Evolutionary conservation across 2,797 vertebrate species (phyloP).

Genomic region (Vultur gryphus): DNA sequence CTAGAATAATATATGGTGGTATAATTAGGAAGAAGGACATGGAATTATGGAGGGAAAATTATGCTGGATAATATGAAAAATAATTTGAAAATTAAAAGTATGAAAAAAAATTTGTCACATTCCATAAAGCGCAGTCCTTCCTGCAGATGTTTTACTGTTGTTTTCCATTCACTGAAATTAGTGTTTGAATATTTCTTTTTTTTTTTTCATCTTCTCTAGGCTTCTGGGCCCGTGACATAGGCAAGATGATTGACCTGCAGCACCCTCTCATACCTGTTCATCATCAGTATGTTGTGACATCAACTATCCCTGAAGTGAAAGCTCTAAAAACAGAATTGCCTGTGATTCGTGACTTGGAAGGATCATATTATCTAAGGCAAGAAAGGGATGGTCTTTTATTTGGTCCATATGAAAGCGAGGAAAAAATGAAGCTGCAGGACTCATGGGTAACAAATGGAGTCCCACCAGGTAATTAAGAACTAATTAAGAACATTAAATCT

Average conservation of each 20-base stretch:
- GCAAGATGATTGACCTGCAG: conserved; percentile 87
- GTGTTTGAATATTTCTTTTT: not conserved
- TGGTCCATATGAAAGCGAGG: conserved; percentile 91
- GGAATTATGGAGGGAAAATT: not conserved
- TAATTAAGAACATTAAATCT: conserved; percentile 41
- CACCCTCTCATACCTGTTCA: conserved; percentile 96
- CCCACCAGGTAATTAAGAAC: conserved; percentile 83
- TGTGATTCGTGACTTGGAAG: conserved; percentile 93
- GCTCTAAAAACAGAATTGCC: conserved; percentile 88
- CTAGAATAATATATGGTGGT: not conserved
- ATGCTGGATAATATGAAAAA: not conserved
- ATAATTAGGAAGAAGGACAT: not conserved
- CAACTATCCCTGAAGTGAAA: conserved; percentile 94
- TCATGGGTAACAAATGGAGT: conserved; percentile 91
- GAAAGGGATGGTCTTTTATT: conserved; percentile 94
- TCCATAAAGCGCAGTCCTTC: not conserved
- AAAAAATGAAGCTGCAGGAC: conserved; percentile 94
- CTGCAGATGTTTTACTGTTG: not conserved
- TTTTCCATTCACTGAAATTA: not conserved
- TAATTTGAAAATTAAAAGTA: not conserved
- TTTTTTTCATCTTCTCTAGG: conserved; percentile 70
- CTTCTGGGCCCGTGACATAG: conserved; percentile 95
- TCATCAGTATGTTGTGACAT: conserved; percentile 94
- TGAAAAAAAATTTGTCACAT: not conserved
- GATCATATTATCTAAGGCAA: conserved; percentile 92